Conservation (phyloP, 2,797 vertebrate species). For the Xenopus petersii region DNA sequence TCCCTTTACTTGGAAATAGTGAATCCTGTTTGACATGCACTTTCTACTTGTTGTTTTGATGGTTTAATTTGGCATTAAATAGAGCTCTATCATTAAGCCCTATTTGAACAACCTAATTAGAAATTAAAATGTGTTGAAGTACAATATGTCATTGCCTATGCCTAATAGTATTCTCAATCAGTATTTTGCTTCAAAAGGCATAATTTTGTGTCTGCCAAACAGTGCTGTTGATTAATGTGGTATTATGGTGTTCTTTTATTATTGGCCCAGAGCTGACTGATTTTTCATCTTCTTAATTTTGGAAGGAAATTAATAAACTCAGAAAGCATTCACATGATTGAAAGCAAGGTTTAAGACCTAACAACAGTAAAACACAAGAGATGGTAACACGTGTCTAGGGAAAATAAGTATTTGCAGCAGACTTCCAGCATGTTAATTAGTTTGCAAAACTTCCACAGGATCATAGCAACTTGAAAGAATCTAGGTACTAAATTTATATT, state of each 20-base stretch:
- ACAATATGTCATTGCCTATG: conserved; percentile 10
- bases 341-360: conserved; percentile 34
- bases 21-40: neutral
- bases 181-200: conserved; percentile 35
- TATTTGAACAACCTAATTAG: conserved; percentile 7
- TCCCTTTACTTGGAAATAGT: neutral
- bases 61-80: conserved; percentile 1
- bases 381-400: conserved; percentile 24
- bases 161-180: conserved; percentile 23
- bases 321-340: conserved; percentile 38
- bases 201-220: conserved; percentile 42
- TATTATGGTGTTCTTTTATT: conserved; percentile 44
- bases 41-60: neutral
- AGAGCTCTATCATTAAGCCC: conserved; percentile 4
- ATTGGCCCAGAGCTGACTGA: conserved; percentile 38
- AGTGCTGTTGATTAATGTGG: conserved; percentile 41
- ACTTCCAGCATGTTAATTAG: conserved; percentile 31
- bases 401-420: conserved; percentile 25
- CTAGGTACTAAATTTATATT: too few species aligned
- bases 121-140: conserved; percentile 22
- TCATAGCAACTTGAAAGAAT: too few species aligned
- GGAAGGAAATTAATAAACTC: conserved; percentile 45
- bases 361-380: conserved; percentile 28
- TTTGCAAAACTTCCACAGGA: conserved; percentile 1
- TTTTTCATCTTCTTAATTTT: conserved; percentile 45